A percentile compares a stretch with the other conserved stretches of the same genome.
Conservation (phyloP, 2,797 vertebrate genomes). For the Enteromius fasciolatus region DNA sequence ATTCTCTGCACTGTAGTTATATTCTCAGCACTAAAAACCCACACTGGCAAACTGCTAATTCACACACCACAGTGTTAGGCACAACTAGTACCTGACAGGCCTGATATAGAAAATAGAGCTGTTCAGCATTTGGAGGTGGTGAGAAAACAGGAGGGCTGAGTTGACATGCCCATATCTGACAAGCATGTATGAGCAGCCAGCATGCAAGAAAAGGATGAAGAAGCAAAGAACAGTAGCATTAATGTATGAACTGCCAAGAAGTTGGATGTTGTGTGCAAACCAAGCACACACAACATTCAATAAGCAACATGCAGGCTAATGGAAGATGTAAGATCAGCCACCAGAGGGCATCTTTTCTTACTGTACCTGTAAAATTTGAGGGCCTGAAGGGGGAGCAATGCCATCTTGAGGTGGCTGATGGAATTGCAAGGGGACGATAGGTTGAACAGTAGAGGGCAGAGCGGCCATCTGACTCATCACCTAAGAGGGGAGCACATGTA, state of each 20-base stretch:
- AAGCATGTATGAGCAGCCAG: constrained; percentile 72
- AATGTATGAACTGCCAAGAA: constrained; percentile 31
- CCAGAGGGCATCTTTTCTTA: not conserved
- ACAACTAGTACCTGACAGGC: constrained; percentile 76
- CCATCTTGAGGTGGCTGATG: constrained; percentile 66
- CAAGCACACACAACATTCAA: not conserved
- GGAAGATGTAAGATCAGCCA: not conserved
- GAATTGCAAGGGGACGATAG: constrained; percentile 60
- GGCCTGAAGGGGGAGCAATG: constrained; percentile 63
- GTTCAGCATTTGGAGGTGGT: constrained; percentile 81
- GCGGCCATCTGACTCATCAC: constrained; percentile 62
- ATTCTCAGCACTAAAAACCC: constrained; percentile 19
- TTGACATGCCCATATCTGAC: constrained; percentile 78
- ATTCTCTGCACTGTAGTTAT: constrained; percentile 5
- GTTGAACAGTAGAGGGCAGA: constrained; percentile 67
- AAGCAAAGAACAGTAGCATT: constrained; percentile 54
- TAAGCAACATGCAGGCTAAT: not conserved
- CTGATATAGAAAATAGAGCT: constrained; percentile 84
- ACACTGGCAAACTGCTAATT: not conserved
- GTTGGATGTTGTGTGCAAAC: not conserved
- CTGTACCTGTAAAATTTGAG: constrained; percentile 85
- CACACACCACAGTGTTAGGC: constrained; percentile 51
- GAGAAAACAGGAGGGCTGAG: constrained; percentile 78
- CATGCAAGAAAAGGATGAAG: constrained; percentile 70
- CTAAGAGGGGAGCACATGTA: constrained; percentile 49